Conservation (phyloP, 35 echinoderm and acorn worm genomes). For the Diadema setosum region DNA sequence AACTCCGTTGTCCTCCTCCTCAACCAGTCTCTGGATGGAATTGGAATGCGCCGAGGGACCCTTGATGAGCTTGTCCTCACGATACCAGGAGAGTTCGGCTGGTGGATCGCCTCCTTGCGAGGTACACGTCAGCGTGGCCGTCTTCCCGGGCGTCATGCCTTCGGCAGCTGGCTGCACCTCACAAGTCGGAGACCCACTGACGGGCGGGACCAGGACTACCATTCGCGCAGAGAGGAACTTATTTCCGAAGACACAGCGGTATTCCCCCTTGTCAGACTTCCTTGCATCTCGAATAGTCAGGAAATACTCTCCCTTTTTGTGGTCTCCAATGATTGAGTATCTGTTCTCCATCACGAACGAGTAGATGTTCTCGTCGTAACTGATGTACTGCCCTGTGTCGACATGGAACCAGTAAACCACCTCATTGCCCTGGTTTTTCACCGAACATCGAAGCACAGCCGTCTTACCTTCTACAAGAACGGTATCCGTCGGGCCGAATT, state of each 20-base stretch:
- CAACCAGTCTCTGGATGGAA: slow-evolving; percentile 3
- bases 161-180: not conserved
- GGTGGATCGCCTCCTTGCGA: slow-evolving; percentile 45
- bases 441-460: slow-evolving; percentile 35
- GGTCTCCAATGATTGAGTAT: slow-evolving; percentile 46
- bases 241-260: slow-evolving; percentile 23
- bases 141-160: not conserved
- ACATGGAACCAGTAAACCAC: slow-evolving; percentile 59
- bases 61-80: not conserved
- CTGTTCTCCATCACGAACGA: not conserved
- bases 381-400: slow-evolving; percentile 1
- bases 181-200: slow-evolving; percentile 24
- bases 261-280: slow-evolving; percentile 35
- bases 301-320: slow-evolving; percentile 35
- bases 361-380: slow-evolving; percentile 16
- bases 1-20: slow-evolving; percentile 41
- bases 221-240: slow-evolving; percentile 31
- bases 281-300: slow-evolving; percentile 27
- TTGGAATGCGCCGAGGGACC: not conserved
- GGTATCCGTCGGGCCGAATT: slow-evolving; percentile 19
- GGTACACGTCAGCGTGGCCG: not conserved
- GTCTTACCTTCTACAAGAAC: slow-evolving; percentile 36
- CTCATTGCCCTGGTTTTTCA: not conserved
- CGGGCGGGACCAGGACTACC: slow-evolving; percentile 7
- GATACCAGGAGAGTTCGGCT: slow-evolving; percentile 41